Percentiles rank a stretch among this genome's conserved stretches.
Evolutionary conservation across 2,888 invertebrate species (phyloP).

Genomic region (Cheilosia vulpina): DNA sequence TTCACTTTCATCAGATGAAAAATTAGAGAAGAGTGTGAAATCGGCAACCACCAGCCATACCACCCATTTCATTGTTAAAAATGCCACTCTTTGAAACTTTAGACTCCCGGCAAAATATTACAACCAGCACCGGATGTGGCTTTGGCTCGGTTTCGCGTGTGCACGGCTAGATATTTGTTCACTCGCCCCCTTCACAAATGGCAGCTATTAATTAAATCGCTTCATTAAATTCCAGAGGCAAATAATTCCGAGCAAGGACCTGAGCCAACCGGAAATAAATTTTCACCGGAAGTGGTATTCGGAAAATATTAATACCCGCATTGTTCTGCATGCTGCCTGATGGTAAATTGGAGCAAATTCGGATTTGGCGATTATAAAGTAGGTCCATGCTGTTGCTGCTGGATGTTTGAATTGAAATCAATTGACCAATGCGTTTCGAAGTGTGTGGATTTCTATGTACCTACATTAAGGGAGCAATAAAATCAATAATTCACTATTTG

Average conservation of each 20-base stretch:
- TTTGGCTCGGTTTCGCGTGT: constrained; percentile 28
- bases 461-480: constrained; percentile 12
- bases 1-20: constrained; percentile 50
- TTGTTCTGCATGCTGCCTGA: constrained; percentile 23
- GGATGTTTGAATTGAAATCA: constrained; percentile 38
- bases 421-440: constrained; percentile 29
- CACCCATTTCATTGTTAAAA: constrained; percentile 44
- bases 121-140: constrained; percentile 49
- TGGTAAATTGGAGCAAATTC: constrained; percentile 31
- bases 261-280: constrained; percentile 53
- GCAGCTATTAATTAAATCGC: constrained; percentile 67
- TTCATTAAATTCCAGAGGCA: constrained; percentile 64
- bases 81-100: constrained; percentile 8
- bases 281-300: constrained; percentile 52
- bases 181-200: constrained; percentile 9
- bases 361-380: constrained; percentile 33
- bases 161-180: constrained; percentile 33
- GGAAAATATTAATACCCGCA: constrained; percentile 60
- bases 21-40: constrained; percentile 43
- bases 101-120: constrained; percentile 22
- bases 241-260: constrained; percentile 46
- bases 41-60: constrained; percentile 16
- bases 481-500: constrained; percentile 48
- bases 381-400: constrained; percentile 11
- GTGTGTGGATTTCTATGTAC: constrained; percentile 1